Evolutionary conservation across 2,113 vertebrate species (phyloP).

Genomic region (Hippoglossus stenolepis): DNA sequence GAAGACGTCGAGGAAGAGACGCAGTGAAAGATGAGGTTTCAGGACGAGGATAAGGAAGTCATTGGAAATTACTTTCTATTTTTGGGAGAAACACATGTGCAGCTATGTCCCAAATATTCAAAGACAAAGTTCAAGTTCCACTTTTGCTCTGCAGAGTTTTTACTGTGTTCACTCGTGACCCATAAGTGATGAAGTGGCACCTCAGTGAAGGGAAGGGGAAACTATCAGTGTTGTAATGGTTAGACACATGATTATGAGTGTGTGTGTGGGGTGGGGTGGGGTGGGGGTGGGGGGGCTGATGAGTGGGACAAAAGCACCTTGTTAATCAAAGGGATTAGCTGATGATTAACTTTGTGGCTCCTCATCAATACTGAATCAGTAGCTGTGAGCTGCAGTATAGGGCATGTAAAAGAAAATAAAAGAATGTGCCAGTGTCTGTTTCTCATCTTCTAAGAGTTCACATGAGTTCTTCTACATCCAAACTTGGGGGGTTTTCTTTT

Average conservation of each 20-base stretch:
- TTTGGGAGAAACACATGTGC: not conserved
- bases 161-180: not conserved
- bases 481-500: not conserved
- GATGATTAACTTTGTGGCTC: constrained; percentile 51
- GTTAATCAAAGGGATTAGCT: constrained; percentile 54
- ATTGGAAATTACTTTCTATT: not conserved
- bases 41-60: not conserved
- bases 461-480: not conserved
- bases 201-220: constrained; percentile 38
- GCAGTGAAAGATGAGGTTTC: not conserved
- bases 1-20: not conserved
- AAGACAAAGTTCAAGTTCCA: not conserved
- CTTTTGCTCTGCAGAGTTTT: not conserved
- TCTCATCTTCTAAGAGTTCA: constrained; percentile 1
- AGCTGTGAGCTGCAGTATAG: not conserved
- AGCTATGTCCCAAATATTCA: not conserved
- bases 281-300: constrained; percentile 30
- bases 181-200: not conserved
- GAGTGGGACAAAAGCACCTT: constrained; percentile 27
- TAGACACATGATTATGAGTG: constrained; percentile 30
- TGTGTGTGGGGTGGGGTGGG: constrained; percentile 4
- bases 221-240: constrained; percentile 24
- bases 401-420: not conserved
- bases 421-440: not conserved
- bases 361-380: constrained; percentile 34